Evolutionary conservation across 2,797 vertebrate genomes (phyloP), one percentile per base, ranked within the genome.

Genomic region (Kryptolebias ocellatus): DNA sequence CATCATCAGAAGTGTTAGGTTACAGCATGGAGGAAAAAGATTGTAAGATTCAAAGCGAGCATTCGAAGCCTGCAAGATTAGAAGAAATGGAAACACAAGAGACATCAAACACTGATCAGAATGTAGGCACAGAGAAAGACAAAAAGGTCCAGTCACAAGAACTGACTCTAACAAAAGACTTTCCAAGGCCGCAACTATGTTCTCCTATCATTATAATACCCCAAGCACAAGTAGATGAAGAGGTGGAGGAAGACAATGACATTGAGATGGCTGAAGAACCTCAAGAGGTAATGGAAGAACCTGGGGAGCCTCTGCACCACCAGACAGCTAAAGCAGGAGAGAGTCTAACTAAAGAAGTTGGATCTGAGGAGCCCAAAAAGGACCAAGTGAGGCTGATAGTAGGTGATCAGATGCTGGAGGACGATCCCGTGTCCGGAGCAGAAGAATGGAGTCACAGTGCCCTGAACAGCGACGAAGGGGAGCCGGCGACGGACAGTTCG

Each of bases 171-270:
- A 61, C 79, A 39, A 72, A 76, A 72, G 28, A 1, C 9, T 24
- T 70, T 47, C 24, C 69, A 28, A 85, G 63, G 34, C 47, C 63
- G 9, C 79, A 58, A 17, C 59, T 80, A 56, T 52, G 79, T 16
- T 84, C 90, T 42, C 85, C 89, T n/a, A 27, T 92, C 51, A 91
- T 93, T 34, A 72, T 92, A 27, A 92, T 92, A 74, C 92, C 91
- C 64, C 90, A 90, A 83, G 87, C 87, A 78, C 83, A 90, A 82
- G 61, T 85, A 15, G 88, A 92, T 0, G 89, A 91, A 51, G 90
- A 91, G 14, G 68, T 15, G 1, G 89, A 89, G 16, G 89, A 91
- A 5, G 89, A 91, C 0, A 88, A 90, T 7, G 87, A 89, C 18
- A 69, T 89, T 50, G 91, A 92, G 74, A 83, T 92, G 1, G 88